Base-by-base conservation (phyloP, 2,797 vertebrate species). In the Microctenopoma lineatum region DNA sequence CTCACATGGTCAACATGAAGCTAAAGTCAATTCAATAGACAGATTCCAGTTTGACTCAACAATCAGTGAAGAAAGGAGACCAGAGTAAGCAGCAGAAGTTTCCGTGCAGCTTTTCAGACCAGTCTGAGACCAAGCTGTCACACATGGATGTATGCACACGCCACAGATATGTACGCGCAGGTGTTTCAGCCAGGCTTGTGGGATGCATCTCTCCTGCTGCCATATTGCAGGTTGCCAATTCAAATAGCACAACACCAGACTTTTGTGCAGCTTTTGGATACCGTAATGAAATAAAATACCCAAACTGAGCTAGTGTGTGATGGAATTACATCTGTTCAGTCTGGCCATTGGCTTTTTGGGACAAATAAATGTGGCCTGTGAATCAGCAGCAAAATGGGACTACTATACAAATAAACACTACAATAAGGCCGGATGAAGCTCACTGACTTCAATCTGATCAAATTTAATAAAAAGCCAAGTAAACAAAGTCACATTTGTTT, bases 101-200 rank as follows among this genome's bases (percentile, higher is more conserved):
- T 34, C 7, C 7, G 32, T 34, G 7, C 32, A 16, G 4, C 16
- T 34, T 55, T 58, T 38, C 14, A 4, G 60, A 34, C 65, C 10
- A n/a, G 52, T 34, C 51, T 51, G 51, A 72, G 5, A 25, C 26
- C 45, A 25, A 60, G 32, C 39, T 46, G 32, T 62, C 38, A 44
- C n/a, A 65, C 32, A 59, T 66, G 38, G 53, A 64, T 21, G 21
- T 4, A 57, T 16, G 15, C 41, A 16, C 41, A 44, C 41, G 7
- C 36, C 36, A 38, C 26, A 56, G 4, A 29, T 18, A 41, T 41
- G 13, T 41, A 41, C 42, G n/a, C 16, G 16, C 42, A 44, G 42
- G 8, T n/a, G 42, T 44, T 44, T 44, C 16, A 44, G 8, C 42
- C 42, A n/a, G 42, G 16, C 16, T 44, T 18, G 16, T 9, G 16